Percentiles rank a stretch among this genome's conserved stretches.
These are phyloP conservation scores for Enteromius trimaculatus DNA, from an alignment of 2,797 vertebrate genomes.

Conservation along the genomic window DNA sequence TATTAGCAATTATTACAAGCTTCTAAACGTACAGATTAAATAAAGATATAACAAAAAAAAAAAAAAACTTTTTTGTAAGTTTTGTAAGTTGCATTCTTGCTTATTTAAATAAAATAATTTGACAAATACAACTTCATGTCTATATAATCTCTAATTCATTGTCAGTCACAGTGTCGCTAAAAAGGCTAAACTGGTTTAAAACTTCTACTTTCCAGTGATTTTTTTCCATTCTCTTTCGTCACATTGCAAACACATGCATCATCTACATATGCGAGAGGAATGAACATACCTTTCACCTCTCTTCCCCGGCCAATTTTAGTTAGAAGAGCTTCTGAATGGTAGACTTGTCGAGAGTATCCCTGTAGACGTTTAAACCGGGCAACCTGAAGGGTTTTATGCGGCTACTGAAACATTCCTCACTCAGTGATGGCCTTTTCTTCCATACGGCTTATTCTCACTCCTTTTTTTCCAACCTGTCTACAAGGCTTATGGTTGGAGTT, in stretches of 20 bases:
- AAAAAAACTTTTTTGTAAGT: too few species aligned
- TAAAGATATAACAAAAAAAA: too few species aligned
- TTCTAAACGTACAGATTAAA: conserved; percentile 1
- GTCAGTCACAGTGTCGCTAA: background rate
- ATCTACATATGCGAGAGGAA: conserved; percentile 34
- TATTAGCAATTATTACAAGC: conserved; percentile 15
- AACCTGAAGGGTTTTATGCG: conserved; percentile 46
- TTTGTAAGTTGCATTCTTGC: background rate
- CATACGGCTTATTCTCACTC: conserved; percentile 31
- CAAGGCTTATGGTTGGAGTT: conserved; percentile 38
- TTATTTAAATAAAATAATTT: background rate
- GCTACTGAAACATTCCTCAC: conserved; percentile 56
- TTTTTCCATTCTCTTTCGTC: background rate
- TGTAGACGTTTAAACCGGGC: conserved; percentile 13
- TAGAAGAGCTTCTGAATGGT: conserved; percentile 15
- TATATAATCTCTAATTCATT: background rate
- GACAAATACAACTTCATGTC: background rate
- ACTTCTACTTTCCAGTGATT: background rate
- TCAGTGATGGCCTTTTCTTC: conserved; percentile 50
- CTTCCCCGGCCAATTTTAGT: background rate
- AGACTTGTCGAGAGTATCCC: conserved; percentile 28
- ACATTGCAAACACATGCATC: conserved; percentile 41
- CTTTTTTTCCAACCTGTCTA: conserved; percentile 30
- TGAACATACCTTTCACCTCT: conserved; percentile 48
- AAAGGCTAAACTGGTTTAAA: conserved; percentile 1